Evolutionary conservation across 2,888 invertebrate species (phyloP), one percentile per base, ranked within the genome.

Genomic region (Drosophila multiciliata): DNA sequence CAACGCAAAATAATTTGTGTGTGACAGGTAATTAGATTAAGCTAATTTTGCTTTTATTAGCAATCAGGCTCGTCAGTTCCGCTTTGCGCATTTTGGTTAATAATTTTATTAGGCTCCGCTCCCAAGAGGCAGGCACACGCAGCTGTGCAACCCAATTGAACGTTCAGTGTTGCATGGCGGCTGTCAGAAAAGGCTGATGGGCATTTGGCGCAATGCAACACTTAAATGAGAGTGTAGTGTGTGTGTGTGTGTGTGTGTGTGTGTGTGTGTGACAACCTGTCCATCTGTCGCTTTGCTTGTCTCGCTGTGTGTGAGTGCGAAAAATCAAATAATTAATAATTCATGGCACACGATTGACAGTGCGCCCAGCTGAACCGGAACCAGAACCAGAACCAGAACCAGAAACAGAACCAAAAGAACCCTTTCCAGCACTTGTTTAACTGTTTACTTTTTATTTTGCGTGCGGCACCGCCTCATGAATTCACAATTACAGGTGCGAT

Each of bases 11-110:
- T 90, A 83, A 85, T 88, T 83, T 81, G 85, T 85, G 89, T 81
- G 87, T 89, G 91, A 82, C 92, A 90, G 84, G 78, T 91, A 91
- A 90, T 90, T 91, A 87, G 92, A 91, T 90, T 91, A 90, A 83
- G 87, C 84, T 91, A 91, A 90, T 91, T 91, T 87, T 80, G 82
- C 80, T 80, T 91, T 90, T 87, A 91, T 90, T 91, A 78, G 74
- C 81, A 90, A 86, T 86, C 76, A 85, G 68, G 50, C 76, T 75
- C 76, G 70, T 65, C 68, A 57, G 64, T 55, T 58, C 67, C 66
- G 73, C 73, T 69, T 78, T 66, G 40, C 73, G 50, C 65, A 72
- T 81, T 88, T 76, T 68, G 74, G 73, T 78, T 90, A 74, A 90
- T 90, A 90, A 87, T 90, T 87, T 88, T 71, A 90, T 87, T 88